Conservation (phyloP, 2,888 invertebrate species). For the Anticlea derivata region DNA sequence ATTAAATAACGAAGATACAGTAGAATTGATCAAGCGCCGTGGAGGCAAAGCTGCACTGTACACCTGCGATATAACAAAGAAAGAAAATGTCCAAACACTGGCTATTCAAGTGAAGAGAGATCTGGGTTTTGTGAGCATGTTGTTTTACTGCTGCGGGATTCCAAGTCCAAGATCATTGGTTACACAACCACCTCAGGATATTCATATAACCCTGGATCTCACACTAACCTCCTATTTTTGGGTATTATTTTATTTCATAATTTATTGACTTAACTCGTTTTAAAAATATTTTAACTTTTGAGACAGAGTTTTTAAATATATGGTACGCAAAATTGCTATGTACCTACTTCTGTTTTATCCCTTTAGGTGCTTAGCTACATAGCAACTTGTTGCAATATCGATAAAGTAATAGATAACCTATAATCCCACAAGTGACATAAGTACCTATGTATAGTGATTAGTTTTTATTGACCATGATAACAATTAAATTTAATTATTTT, state of each 20-base stretch:
- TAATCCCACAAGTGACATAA: neutral
- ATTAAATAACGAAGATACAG: constrained; percentile 74
- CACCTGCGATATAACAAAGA: constrained; percentile 83
- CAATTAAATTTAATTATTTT: constrained; percentile 5
- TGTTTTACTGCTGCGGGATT: constrained; percentile 86
- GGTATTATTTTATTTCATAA: constrained; percentile 63
- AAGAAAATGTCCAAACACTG: constrained; percentile 72
- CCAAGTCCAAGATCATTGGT: constrained; percentile 84
- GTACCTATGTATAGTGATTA: neutral
- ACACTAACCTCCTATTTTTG: constrained; percentile 86
- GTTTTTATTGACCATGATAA: constrained; percentile 3
- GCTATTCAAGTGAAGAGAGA: constrained; percentile 75
- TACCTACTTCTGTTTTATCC: too few relatives aligned
- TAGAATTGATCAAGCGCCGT: constrained; percentile 68
- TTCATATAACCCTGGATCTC: constrained; percentile 82
- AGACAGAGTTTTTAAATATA: too few relatives aligned
- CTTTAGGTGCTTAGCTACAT: neutral
- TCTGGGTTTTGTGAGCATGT: constrained; percentile 84
- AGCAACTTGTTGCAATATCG: neutral
- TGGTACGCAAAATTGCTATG: too few relatives aligned
- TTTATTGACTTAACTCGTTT: neutral
- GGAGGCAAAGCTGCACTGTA: constrained; percentile 78
- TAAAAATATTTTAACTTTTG: too few relatives aligned
- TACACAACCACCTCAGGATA: constrained; percentile 75
- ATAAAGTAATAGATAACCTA: constrained; percentile 1